Percentiles rank a stretch among this genome's conserved stretches.
Evolutionary conservation across 2,797 vertebrate genomes (phyloP).

Genomic region (Eurystomus glaucurus): DNA sequence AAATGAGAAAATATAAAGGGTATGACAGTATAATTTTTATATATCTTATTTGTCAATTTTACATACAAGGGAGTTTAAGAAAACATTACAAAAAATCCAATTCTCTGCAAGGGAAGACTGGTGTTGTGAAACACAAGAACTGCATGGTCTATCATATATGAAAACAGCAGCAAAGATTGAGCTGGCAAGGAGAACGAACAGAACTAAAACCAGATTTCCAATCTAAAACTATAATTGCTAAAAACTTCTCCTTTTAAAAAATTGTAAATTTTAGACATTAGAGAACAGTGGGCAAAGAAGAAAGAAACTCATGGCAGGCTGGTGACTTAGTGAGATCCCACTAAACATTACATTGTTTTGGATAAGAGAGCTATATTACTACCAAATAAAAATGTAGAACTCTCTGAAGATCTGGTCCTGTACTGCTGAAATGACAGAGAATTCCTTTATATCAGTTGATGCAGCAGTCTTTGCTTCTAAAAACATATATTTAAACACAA

Average conservation of each 20-base stretch:
- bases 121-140: neutral
- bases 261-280: neutral
- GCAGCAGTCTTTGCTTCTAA: neutral
- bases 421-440: neutral
- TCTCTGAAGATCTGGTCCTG: neutral
- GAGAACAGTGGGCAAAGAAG: neutral
- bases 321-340: neutral
- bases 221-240: neutral
- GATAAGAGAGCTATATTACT: neutral
- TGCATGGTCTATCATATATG: no score
- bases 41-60: neutral
- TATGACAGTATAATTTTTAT: neutral
- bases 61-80: neutral
- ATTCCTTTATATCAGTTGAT: neutral
- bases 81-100: neutral
- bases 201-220: neutral
- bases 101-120: neutral
- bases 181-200: neutral
- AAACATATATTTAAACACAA: neutral
- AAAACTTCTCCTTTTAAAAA: neutral
- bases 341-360: neutral
- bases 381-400: neutral
- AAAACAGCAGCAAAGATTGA: neutral
- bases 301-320: neutral
- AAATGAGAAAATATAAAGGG: neutral